phyloP scores from a whole-genome alignment of 2,888 invertebrate species.

The Marronus borbonicus region DNA sequence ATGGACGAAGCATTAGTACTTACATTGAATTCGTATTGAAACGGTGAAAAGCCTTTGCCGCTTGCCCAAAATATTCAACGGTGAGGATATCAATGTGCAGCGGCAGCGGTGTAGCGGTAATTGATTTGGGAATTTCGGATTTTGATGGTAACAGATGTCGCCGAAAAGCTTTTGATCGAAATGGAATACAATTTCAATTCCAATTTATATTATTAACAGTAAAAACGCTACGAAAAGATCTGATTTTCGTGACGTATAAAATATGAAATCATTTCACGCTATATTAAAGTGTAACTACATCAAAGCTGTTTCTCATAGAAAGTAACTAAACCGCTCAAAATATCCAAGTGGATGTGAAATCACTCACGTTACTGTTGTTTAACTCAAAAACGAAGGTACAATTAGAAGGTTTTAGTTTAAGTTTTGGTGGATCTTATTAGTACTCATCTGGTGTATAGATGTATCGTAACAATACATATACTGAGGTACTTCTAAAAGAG shows the following conservation, averaged over 20 bases:
- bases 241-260: background rate
- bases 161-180: background rate
- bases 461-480: no score
- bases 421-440: no score
- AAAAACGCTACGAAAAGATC: background rate
- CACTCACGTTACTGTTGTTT: background rate
- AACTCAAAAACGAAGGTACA: no score
- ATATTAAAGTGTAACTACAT: background rate
- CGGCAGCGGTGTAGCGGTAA: background rate
- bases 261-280: slow-evolving; percentile 21
- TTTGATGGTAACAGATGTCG: slow-evolving; percentile 7
- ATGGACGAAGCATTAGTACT: background rate
- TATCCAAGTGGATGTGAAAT: background rate
- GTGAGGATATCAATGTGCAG: background rate
- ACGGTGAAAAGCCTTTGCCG: slow-evolving; percentile 14
- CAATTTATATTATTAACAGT: background rate
- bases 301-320: background rate
- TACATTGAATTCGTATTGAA: background rate
- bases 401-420: background rate
- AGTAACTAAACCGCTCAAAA: no score
- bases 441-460: no score
- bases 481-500: no score
- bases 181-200: background rate
- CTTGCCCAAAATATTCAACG: slow-evolving; percentile 14
- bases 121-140: background rate